phyloP scores from a whole-genome alignment of 1,140 invertebrate species.

The Odontomachus brunneus region DNA sequence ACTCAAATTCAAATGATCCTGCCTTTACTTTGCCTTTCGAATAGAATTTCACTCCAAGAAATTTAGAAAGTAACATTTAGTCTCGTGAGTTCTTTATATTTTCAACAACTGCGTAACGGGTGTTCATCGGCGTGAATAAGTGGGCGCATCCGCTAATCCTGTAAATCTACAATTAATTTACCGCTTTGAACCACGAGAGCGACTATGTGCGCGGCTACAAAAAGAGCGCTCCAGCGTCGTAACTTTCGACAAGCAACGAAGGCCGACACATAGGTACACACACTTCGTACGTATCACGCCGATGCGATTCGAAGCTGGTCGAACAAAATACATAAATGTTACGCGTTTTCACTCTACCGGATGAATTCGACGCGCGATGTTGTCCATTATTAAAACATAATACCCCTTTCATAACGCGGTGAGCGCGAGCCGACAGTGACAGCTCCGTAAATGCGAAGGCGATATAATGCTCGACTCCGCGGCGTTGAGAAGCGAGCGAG shows the following conservation, averaged over 20 bases:
- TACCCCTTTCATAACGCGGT: slow-evolving; percentile 74
- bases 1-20: no score
- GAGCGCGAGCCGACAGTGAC: slow-evolving; percentile 64
- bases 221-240: slow-evolving; percentile 25
- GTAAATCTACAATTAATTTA: no score
- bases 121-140: no score
- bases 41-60: no score
- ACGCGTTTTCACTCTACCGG: slow-evolving; percentile 65
- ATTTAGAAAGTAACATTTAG: no score
- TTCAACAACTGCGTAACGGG: no score
- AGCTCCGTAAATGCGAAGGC: slow-evolving; percentile 76
- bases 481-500: slow-evolving; percentile 6
- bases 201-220: no score
- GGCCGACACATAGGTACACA: not conserved
- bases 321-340: slow-evolving; percentile 70
- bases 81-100: no score
- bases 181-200: no score
- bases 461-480: slow-evolving; percentile 71
- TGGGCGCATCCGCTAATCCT: no score
- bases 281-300: slow-evolving; percentile 12
- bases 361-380: slow-evolving; percentile 72
- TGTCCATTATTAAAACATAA: slow-evolving; percentile 77
- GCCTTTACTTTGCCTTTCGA: no score
- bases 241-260: slow-evolving; percentile 12
- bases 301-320: slow-evolving; percentile 54